Evolutionary conservation across 2,888 invertebrate species (phyloP).

Genomic region (Sipha maydis): DNA sequence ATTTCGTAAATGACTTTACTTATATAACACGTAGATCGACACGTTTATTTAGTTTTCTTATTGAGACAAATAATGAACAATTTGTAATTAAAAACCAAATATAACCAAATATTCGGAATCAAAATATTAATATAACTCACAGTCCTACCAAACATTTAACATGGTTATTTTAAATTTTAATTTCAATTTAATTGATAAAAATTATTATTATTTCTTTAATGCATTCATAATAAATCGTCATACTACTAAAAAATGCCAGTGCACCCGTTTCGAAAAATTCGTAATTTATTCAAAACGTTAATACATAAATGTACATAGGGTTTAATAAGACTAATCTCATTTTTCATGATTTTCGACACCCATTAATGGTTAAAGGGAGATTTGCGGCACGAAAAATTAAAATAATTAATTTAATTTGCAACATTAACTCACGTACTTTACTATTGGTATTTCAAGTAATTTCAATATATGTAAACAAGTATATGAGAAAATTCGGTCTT

Average conservation of each 20-base stretch:
- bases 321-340: not conserved
- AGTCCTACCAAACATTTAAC: not conserved
- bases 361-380: not conserved
- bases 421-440: not conserved
- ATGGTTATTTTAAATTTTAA: not conserved
- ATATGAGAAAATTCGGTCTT: not conserved
- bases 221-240: not conserved
- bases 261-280: not conserved
- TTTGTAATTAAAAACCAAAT: not conserved
- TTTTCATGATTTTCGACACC: too few relatives aligned
- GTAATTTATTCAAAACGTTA: not conserved
- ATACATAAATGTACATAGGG: not conserved
- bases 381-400: not conserved
- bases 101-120: not conserved
- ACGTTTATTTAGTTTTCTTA: not conserved
- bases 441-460: not conserved
- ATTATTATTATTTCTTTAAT: not conserved
- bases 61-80: not conserved
- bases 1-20: too few relatives aligned
- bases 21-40: not conserved
- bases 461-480: not conserved
- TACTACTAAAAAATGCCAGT: not conserved
- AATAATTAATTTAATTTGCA: not conserved
- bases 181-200: not conserved
- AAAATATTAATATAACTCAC: not conserved